Conservation (phyloP, 2,797 vertebrate genomes). For the Cynopterus sphinx region DNA sequence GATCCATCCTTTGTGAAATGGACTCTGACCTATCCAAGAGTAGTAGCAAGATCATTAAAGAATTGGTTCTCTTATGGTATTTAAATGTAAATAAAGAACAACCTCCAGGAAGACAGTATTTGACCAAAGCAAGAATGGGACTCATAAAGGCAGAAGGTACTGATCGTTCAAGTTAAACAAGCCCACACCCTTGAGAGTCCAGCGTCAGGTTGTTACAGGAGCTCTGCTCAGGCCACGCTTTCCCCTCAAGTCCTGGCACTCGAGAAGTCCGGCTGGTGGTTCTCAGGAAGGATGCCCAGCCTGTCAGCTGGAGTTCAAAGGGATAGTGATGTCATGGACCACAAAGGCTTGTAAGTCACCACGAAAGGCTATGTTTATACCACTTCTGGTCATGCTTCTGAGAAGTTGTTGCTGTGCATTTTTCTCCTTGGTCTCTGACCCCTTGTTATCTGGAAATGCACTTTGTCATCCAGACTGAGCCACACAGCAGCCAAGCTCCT, state of each 20-base stretch:
- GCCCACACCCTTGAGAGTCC: background rate
- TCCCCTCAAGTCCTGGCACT: background rate
- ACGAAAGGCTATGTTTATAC: background rate
- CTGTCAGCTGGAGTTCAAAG: background rate
- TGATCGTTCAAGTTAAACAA: background rate
- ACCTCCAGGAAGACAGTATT: background rate
- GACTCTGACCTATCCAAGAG: background rate
- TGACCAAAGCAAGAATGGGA: background rate
- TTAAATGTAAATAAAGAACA: background rate
- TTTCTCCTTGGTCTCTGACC: background rate
- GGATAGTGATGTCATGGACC: background rate
- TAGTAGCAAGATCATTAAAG: background rate
- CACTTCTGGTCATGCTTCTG: background rate
- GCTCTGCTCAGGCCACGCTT: background rate
- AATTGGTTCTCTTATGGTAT: background rate
- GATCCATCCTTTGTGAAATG: background rate
- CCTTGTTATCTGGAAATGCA: background rate
- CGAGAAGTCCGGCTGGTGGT: background rate
- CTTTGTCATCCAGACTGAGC: background rate
- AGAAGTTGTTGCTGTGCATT: background rate
- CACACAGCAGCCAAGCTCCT: background rate
- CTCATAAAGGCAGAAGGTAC: background rate
- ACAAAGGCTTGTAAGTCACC: background rate
- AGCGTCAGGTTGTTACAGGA: background rate
- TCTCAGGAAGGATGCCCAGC: background rate